Conservation (phyloP, 2,888 invertebrate genomes). For the Xanthia togata region DNA sequence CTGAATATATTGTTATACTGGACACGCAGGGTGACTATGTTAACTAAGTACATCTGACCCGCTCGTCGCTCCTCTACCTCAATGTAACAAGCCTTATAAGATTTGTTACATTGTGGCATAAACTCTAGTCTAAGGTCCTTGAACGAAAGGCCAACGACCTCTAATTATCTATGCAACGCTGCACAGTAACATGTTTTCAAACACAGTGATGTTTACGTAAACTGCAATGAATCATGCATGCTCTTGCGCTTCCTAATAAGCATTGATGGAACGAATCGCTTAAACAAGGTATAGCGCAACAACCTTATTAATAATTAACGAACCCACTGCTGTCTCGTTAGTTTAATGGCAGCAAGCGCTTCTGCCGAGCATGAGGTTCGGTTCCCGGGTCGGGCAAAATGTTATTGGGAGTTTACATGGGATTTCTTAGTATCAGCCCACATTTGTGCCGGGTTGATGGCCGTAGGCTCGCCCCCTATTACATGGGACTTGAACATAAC, state of each 20-base stretch:
- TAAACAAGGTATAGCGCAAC: not conserved
- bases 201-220: slow-evolving; percentile 28
- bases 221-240: slow-evolving; percentile 40
- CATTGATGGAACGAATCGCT: not conserved
- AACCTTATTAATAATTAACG: not conserved
- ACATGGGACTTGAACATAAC: not conserved
- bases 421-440: not conserved
- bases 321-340: not conserved
- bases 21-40: no score
- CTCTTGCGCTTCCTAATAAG: not conserved
- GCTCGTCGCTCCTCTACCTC: not conserved
- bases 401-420: not conserved
- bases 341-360: not conserved
- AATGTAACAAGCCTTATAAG: not conserved
- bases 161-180: slow-evolving; percentile 25
- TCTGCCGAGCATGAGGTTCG: not conserved
- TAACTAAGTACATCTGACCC: not conserved
- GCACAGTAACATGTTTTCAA: slow-evolving; percentile 12
- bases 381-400: not conserved
- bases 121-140: slow-evolving; percentile 2
- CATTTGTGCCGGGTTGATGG: not conserved
- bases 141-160: slow-evolving; percentile 29
- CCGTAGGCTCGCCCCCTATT: not conserved
- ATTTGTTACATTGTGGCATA: not conserved
- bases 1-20: no score